Evolutionary conservation across 37 sponge, comb jelly and placozoan genomes (phyloP).

Genomic region (Eunapius fragilis): DNA sequence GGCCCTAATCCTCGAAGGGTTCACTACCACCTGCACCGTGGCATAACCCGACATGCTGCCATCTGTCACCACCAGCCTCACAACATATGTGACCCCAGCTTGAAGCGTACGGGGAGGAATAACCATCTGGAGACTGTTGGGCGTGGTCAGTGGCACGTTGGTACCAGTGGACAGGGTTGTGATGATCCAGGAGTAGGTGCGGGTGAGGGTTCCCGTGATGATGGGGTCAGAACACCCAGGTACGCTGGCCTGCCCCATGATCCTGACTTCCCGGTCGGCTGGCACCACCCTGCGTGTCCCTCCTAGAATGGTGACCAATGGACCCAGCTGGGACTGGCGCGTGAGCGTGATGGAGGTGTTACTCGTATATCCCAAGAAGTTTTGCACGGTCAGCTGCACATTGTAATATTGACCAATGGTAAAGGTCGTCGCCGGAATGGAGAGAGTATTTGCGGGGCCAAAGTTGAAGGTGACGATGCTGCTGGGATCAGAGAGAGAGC

Average conservation of each 20-base stretch:
- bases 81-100: conserved; percentile 1
- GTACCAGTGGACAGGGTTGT: background rate
- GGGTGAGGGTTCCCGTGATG: background rate
- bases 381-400: conserved; percentile 40
- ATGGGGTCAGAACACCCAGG: background rate
- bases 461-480: conserved; percentile 16
- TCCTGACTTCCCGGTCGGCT: background rate
- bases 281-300: background rate
- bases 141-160: conserved; percentile 1
- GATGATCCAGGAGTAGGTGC: conserved; percentile 14
- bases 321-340: background rate
- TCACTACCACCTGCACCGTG: background rate
- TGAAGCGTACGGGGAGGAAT: conserved; percentile 29
- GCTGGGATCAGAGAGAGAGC: background rate
- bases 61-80: conserved; percentile 14
- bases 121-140: conserved; percentile 12
- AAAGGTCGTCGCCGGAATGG: conserved; percentile 5
- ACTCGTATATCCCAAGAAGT: conserved; percentile 32
- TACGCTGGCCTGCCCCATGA: conserved; percentile 8
- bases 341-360: background rate
- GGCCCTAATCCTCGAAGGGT: background rate
- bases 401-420: background rate
- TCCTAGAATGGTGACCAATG: conserved; percentile 18
- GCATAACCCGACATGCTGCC: background rate
- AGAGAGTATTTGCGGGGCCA: background rate